These are phyloP conservation scores for Buathra laborator DNA, from an alignment of 2,888 invertebrate species.

Conservation along the genomic window DNA sequence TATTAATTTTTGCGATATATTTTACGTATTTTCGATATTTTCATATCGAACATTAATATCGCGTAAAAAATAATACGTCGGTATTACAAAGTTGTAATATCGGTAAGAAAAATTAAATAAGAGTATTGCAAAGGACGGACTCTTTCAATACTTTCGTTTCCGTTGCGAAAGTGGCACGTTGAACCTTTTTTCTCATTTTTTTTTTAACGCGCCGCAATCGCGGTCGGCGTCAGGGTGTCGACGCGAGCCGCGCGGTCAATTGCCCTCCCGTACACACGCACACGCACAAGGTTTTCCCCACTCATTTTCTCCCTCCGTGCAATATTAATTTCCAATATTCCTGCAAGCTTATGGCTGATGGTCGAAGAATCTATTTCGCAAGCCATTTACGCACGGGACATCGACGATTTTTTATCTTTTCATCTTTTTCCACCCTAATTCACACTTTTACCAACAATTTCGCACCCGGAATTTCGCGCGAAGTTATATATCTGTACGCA, in stretches of 20 bases:
- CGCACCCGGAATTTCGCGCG: constrained; percentile 3
- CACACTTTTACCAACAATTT: constrained; percentile 30
- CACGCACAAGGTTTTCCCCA: background rate
- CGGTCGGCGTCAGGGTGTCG: constrained; percentile 5
- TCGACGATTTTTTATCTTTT: constrained; percentile 20
- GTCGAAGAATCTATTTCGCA: constrained; percentile 20
- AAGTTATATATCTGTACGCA: background rate
- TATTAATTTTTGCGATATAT: background rate
- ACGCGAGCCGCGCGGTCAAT: constrained; percentile 15
- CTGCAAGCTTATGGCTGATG: constrained; percentile 44
- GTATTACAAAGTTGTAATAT: too few relatives aligned
- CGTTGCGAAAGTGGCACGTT: too few relatives aligned
- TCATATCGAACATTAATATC: background rate
- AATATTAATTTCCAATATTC: constrained; percentile 66
- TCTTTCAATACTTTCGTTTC: too few relatives aligned
- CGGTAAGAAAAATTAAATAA: too few relatives aligned
- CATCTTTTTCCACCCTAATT: constrained; percentile 23
- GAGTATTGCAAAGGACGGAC: too few relatives aligned
- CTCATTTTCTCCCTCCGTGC: constrained; percentile 33
- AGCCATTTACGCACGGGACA: constrained; percentile 6
- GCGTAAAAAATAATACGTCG: too few relatives aligned
- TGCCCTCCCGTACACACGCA: constrained; percentile 8
- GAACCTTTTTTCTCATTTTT: too few relatives aligned
- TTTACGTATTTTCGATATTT: background rate
- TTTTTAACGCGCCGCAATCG: constrained; percentile 25